A percentile compares a stretch with the other conserved stretches of the same genome.
These are phyloP conservation scores for Metaphire vulgaris DNA, from an alignment of 1,140 invertebrate genomes.

Conservation along the genomic window DNA sequence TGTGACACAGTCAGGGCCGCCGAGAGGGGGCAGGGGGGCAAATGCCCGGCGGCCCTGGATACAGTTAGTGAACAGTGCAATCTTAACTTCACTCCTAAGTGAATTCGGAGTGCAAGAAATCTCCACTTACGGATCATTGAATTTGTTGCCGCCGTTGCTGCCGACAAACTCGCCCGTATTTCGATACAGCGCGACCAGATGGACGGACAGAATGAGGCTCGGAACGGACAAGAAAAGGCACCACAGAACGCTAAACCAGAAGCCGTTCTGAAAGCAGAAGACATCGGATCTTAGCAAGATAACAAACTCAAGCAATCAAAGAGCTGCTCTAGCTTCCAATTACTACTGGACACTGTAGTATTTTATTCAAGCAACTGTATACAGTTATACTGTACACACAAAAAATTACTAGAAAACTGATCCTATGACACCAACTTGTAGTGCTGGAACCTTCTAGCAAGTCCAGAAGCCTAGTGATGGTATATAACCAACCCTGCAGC, in stretches of 20 bases:
- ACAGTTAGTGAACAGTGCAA: too few relatives aligned
- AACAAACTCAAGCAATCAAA: neutral
- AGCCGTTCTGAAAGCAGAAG: constrained; percentile 67
- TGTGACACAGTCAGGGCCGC: too few relatives aligned
- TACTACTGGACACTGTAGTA: neutral
- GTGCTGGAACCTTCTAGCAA: too few relatives aligned
- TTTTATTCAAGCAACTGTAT: neutral
- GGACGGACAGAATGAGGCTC: constrained; percentile 68
- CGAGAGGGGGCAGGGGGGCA: too few relatives aligned
- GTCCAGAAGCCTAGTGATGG: too few relatives aligned
- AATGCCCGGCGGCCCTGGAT: too few relatives aligned
- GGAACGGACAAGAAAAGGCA: constrained; percentile 73
- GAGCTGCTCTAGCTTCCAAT: too few relatives aligned
- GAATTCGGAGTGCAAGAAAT: too few relatives aligned
- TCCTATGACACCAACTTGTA: too few relatives aligned
- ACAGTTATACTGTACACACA: neutral
- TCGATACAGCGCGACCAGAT: constrained; percentile 71
- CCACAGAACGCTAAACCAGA: constrained; percentile 77
- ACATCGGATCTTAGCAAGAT: neutral
- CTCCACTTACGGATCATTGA: constrained; percentile 36
- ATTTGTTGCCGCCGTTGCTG: constrained; percentile 31
- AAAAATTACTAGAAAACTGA: too few relatives aligned
- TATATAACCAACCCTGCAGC: too few relatives aligned
- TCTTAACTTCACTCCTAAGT: too few relatives aligned
- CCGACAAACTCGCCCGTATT: constrained; percentile 62